A percentile compares a stretch with the other conserved stretches of the same genome.
These are phyloP conservation scores for Tangara arthus DNA, from an alignment of 2,797 vertebrate species.

Conservation along the genomic window DNA sequence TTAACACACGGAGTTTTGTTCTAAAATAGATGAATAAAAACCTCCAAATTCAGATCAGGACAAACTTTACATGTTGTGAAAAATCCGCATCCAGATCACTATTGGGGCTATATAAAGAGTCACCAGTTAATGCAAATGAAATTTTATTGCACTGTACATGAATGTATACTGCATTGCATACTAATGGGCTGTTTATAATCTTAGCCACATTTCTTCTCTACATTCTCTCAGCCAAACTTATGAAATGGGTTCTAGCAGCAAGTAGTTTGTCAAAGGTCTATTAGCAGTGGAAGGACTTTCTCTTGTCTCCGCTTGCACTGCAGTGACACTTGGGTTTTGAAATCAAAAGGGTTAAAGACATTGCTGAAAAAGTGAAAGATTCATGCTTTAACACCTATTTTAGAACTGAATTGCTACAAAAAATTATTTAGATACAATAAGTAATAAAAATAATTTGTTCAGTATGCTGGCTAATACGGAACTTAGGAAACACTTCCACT, in stretches of 20 bases:
- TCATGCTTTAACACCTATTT: not conserved
- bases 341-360: not conserved
- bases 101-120: rapidly evolving
- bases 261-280: not conserved
- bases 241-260: not conserved
- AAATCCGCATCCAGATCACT: not conserved
- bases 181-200: not conserved
- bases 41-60: not conserved
- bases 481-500: not conserved
- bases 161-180: not conserved
- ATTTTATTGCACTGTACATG: not conserved
- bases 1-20: not conserved
- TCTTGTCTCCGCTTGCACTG: not conserved
- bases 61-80: not conserved
- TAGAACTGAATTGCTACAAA: not conserved
- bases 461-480: not conserved
- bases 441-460: not conserved
- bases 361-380: not conserved
- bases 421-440: not conserved
- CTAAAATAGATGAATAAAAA: not conserved
- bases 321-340: not conserved
- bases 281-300: not conserved
- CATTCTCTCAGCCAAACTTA: not conserved
- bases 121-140: not conserved
- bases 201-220: not conserved